These are phyloP conservation scores for Lamproptera curius DNA, from an alignment of 2,888 invertebrate genomes.

Conservation along the genomic window DNA sequence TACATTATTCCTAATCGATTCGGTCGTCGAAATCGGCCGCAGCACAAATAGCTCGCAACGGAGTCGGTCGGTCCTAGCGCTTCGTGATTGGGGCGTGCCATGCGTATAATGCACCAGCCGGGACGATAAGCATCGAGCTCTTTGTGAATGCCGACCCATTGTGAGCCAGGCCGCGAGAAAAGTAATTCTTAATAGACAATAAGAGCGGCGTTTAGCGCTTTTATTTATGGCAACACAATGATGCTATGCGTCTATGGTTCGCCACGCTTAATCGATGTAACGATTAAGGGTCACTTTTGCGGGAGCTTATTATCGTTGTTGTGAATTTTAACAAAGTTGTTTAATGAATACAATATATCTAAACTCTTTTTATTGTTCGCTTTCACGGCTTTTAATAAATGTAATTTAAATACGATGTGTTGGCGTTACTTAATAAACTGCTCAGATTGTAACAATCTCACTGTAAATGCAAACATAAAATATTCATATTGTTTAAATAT, in stretches of 20 bases:
- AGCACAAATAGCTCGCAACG: constrained; percentile 43
- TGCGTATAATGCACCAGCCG: constrained; percentile 65
- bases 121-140: constrained; percentile 59
- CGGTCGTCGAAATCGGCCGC: constrained; percentile 22
- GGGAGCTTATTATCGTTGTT: constrained; percentile 2
- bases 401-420: too few species aligned
- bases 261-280: constrained; percentile 16
- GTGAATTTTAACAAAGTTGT: too few species aligned
- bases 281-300: constrained; percentile 12
- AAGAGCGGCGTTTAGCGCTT: constrained; percentile 66
- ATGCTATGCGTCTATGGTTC: constrained; percentile 54
- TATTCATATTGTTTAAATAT: too few species aligned
- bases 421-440: too few species aligned
- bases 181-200: constrained; percentile 77
- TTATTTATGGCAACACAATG: constrained; percentile 72
- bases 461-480: too few species aligned
- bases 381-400: too few species aligned
- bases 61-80: constrained; percentile 70
- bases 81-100: constrained; percentile 67
- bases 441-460: too few species aligned
- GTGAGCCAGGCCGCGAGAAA: constrained; percentile 58
- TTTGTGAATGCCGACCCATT: constrained; percentile 71
- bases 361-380: too few species aligned
- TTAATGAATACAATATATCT: too few species aligned
- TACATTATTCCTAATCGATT: constrained; percentile 14